Conservation (phyloP, 2,113 vertebrate species). For the Brevimyrus niger region DNA sequence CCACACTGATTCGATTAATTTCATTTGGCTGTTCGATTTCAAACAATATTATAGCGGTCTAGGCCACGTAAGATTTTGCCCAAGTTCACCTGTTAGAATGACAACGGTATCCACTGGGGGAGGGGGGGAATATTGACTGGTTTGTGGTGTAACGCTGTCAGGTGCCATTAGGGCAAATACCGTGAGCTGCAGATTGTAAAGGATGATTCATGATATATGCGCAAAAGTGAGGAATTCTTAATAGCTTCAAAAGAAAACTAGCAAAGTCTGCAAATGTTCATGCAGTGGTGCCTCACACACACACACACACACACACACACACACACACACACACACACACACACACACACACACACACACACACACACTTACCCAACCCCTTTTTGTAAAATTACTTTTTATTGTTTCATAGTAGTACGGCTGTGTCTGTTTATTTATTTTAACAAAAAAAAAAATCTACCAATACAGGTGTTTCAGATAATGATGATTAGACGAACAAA, state of each 20-base stretch:
- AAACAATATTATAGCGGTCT: not conserved
- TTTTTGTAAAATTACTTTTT: not conserved
- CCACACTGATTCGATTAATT: conserved; percentile 3
- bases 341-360: too few relatives aligned
- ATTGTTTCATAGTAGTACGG: not conserved
- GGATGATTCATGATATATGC: conserved; percentile 11
- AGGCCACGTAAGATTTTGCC: conserved; percentile 22
- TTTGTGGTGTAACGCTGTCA: conserved; percentile 1
- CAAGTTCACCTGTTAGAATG: conserved; percentile 35
- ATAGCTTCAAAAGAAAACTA: not conserved
- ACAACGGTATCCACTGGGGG: conserved; percentile 12
- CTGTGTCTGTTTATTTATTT: not conserved
- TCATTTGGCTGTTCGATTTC: not conserved
- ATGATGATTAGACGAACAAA: not conserved
- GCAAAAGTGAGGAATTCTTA: not conserved
- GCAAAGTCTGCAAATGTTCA: not conserved
- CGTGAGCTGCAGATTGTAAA: not conserved
- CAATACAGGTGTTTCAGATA: not conserved
- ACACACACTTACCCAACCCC: not conserved
- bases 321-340: too few relatives aligned
- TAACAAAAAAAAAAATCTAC: not conserved
- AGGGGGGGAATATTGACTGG: conserved; percentile 3
- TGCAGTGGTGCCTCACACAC: not conserved
- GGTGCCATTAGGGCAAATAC: not conserved
- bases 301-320: too few relatives aligned